phyloP scores from a whole-genome alignment of 1,140 invertebrate species.

The Stegodyphus dumicola region DNA sequence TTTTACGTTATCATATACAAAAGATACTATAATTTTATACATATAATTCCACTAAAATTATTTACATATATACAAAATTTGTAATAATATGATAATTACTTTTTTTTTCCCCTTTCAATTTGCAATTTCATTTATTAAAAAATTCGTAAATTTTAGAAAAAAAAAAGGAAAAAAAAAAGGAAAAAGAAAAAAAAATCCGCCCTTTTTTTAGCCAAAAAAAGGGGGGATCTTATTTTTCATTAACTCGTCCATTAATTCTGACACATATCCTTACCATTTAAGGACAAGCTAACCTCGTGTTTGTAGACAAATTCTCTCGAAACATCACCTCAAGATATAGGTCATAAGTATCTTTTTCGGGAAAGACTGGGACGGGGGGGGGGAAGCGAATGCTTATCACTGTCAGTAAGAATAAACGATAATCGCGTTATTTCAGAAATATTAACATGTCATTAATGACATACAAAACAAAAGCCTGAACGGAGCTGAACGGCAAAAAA shows the following conservation, averaged over 20 bases:
- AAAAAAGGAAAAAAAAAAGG: too few species aligned
- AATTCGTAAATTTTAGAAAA: neutral
- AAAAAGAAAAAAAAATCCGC: too few species aligned
- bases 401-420: neutral
- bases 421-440: neutral
- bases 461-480: neutral
- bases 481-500: too few species aligned
- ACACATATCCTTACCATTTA: neutral
- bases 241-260: neutral
- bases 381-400: neutral
- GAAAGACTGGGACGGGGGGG: neutral
- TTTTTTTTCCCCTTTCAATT: neutral
- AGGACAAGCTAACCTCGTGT: neutral
- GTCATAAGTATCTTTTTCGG: neutral
- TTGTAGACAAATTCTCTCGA: neutral
- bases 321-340: neutral
- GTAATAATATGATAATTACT: too few species aligned
- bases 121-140: neutral
- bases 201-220: too few species aligned
- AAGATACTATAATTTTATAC: neutral
- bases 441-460: neutral
- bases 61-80: neutral
- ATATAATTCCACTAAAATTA: neutral
- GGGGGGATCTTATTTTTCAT: neutral
- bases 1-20: neutral